Base-by-base conservation (phyloP, 2,797 vertebrate species). In the Megalops cyprinoides region DNA sequence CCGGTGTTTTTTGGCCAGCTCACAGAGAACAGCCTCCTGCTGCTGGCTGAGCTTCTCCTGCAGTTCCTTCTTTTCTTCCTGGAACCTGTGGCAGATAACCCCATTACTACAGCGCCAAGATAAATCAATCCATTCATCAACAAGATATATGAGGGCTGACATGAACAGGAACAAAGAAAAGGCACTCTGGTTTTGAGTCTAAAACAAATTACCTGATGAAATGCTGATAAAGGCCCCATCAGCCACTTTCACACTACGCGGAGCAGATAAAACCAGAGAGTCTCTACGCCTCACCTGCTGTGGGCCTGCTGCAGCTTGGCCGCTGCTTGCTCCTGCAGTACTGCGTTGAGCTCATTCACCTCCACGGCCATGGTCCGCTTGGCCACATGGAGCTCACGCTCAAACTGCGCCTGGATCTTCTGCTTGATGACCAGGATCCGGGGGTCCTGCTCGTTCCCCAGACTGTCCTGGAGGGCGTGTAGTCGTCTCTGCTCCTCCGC, bases 251-350 rank as follows among this genome's bases (percentile, higher is more conserved):
- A 23, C 6, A 2, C n/a, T 53, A 53, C 1, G 15, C 14, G 10
- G 51, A 3, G 2, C 20, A 1, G 18, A 15, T 28, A 5, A 25
- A 7, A 56, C 56, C 20, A n/a, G n/a, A n/a, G 4, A 60, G 25
- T 60, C 8, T 60, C 46, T 20, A 18, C 1, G 37, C 39, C 92
- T 86, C 75, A 98, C 97, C 95, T 96, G 79, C 84, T 90, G 81
- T 92, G 91, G 44, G 92, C 92, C 85, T 94, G 90, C 81, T 20
- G 82, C 39, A 97, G 87, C 84, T 86, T 94, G 69, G 88, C 82
- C 0, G 94, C 90, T 8, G 86, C 87, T 81, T 96, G 95, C 78
- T 95, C 90, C 84, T 92, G 89, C 18, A 95, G 86, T 14, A 80
- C 73, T 42, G 81, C 79, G 0, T 80, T 87, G 14, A 91, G 79